phyloP scores from a whole-genome alignment of 1,140 invertebrate genomes.

The Pogonognathellus flavescens region DNA sequence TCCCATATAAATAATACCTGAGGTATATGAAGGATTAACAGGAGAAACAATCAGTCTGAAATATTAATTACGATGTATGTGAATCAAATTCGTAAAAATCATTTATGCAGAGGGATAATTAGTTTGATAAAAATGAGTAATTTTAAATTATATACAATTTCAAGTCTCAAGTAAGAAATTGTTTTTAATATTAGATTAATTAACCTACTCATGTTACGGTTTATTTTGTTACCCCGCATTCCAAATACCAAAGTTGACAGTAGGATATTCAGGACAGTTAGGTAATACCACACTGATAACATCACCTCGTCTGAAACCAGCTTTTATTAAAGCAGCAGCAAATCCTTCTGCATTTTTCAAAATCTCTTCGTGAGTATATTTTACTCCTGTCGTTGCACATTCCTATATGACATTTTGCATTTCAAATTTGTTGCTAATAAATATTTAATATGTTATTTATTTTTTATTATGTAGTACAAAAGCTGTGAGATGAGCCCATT shows the following conservation, averaged over 20 bases:
- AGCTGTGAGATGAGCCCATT: constrained; percentile 57
- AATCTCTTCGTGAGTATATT: constrained; percentile 41
- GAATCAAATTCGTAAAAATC: no score
- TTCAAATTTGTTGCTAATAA: not conserved
- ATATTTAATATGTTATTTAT: not conserved
- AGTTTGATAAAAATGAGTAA: no score
- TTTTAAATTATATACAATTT: no score
- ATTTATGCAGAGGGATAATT: no score
- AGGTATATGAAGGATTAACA: no score
- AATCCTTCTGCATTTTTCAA: constrained; percentile 32
- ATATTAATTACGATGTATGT: no score
- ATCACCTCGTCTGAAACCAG: constrained; percentile 50
- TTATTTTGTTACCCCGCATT: constrained; percentile 15
- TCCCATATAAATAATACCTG: no score
- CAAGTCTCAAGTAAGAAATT: no score
- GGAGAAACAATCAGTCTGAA: no score
- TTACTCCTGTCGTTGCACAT: constrained; percentile 53
- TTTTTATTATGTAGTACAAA: constrained; percentile 41
- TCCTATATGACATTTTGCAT: constrained; percentile 9
- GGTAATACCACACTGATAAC: constrained; percentile 30
- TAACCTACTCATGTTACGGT: no score
- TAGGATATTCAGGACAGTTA: constrained; percentile 54
- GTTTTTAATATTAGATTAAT: no score
- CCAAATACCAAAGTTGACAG: constrained; percentile 47
- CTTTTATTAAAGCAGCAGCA: constrained; percentile 23